phyloP scores from a whole-genome alignment of 1,140 invertebrate species.

The Leptinotarsa lineolata region DNA sequence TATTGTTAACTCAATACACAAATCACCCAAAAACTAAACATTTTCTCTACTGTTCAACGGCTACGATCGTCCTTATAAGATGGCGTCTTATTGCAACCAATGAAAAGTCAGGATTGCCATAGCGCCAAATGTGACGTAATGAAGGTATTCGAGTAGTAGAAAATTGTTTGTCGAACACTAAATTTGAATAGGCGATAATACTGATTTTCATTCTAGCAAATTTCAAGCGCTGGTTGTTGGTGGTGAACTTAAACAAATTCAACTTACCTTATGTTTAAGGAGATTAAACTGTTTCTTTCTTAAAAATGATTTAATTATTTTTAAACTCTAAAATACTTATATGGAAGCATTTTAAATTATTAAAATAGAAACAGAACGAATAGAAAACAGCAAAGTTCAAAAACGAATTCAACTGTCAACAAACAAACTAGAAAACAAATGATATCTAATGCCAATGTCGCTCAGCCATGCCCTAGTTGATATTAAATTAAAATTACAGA shows the following conservation, averaged over 20 bases:
- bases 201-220: too few species aligned
- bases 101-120: slow-evolving; percentile 1
- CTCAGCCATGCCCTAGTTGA: too few species aligned
- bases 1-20: slow-evolving; percentile 21
- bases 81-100: slow-evolving; percentile 25
- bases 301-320: slow-evolving; percentile 15
- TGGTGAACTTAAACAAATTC: neutral
- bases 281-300: neutral
- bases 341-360: slow-evolving; percentile 27
- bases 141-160: neutral
- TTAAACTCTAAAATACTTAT: slow-evolving; percentile 28
- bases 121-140: slow-evolving; percentile 31
- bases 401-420: slow-evolving; percentile 32
- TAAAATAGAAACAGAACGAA: slow-evolving; percentile 27
- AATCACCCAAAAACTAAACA: slow-evolving; percentile 27
- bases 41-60: slow-evolving; percentile 20
- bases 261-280: slow-evolving; percentile 24
- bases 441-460: neutral
- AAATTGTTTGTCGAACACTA: neutral
- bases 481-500: too few species aligned
- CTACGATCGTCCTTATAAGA: slow-evolving; percentile 28
- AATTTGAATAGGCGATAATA: neutral
- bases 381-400: slow-evolving; percentile 27
- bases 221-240: too few species aligned
- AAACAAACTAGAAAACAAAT: slow-evolving; percentile 21